Evolutionary conservation across 2,113 vertebrate genomes (phyloP).

Genomic region (Pelodiscus sinensis): DNA sequence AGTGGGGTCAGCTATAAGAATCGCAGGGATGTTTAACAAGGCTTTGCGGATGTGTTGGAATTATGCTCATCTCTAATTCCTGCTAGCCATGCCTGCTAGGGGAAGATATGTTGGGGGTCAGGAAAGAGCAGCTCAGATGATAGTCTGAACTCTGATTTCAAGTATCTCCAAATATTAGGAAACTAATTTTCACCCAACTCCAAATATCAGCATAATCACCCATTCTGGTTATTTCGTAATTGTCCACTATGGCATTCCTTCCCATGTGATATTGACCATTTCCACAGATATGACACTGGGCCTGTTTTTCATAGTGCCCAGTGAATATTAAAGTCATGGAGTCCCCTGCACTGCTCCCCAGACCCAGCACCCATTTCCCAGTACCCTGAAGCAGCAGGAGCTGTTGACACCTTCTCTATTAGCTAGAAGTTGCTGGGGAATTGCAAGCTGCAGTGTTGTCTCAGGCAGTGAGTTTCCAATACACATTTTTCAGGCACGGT

Average conservation of each 20-base stretch:
- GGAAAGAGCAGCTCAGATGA: background rate
- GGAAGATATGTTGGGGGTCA: background rate
- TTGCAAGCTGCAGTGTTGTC: background rate
- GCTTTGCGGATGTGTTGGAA: background rate
- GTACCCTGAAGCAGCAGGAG: background rate
- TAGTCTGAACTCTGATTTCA: background rate
- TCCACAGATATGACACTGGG: background rate
- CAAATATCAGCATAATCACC: background rate
- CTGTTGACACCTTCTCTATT: background rate
- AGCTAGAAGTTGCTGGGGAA: background rate
- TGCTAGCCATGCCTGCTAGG: background rate
- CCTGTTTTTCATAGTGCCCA: background rate
- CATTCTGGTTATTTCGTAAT: constrained; percentile 13
- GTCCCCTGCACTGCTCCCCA: background rate
- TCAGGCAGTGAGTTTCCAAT: background rate
- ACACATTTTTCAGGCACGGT: background rate
- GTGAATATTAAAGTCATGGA: background rate
- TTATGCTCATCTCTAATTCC: background rate
- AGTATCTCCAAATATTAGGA: constrained; percentile 26
- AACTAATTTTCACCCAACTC: background rate
- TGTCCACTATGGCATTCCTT: background rate
- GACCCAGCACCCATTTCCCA: background rate
- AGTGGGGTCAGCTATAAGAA: background rate
- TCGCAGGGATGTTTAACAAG: background rate
- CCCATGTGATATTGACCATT: constrained; percentile 20